Percentiles rank a stretch among this genome's conserved stretches.
Conservation (phyloP, 2,888 invertebrate genomes). For the Copidosoma aretas region DNA sequence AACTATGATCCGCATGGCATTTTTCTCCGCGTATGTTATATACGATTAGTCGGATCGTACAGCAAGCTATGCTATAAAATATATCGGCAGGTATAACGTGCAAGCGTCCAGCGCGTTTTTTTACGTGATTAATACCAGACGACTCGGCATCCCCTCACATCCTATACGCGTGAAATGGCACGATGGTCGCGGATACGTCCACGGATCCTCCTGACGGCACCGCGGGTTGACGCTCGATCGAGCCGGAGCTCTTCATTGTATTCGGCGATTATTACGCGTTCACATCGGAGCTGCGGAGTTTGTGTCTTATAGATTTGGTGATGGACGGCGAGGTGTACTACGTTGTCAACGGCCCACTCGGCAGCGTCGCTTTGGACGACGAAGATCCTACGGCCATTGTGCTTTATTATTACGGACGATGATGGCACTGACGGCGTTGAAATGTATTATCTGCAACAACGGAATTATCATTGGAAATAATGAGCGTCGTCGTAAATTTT, state of each 20-base stretch:
- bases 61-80: too few species aligned
- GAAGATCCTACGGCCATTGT: too few species aligned
- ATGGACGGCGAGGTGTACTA: too few species aligned
- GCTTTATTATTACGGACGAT: too few species aligned
- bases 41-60: too few species aligned
- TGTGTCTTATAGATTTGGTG: too few species aligned
- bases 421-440: background rate
- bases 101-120: constrained; percentile 33
- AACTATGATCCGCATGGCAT: too few species aligned
- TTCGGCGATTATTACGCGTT: too few species aligned
- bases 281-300: too few species aligned
- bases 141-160: background rate
- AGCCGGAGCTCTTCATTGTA: background rate
- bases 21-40: too few species aligned
- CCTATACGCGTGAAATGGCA: background rate
- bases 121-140: background rate
- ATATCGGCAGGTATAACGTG: constrained; percentile 16
- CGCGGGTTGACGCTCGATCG: background rate
- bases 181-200: background rate
- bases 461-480: background rate
- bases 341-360: too few species aligned
- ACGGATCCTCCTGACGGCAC: background rate
- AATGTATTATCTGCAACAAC: background rate
- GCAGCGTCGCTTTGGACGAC: too few species aligned
- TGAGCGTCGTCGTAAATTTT: background rate